A percentile compares a stretch with the other conserved stretches of the same genome.
Evolutionary conservation across 2,113 vertebrate genomes (phyloP).

Genomic region (Peromyscus californicus): DNA sequence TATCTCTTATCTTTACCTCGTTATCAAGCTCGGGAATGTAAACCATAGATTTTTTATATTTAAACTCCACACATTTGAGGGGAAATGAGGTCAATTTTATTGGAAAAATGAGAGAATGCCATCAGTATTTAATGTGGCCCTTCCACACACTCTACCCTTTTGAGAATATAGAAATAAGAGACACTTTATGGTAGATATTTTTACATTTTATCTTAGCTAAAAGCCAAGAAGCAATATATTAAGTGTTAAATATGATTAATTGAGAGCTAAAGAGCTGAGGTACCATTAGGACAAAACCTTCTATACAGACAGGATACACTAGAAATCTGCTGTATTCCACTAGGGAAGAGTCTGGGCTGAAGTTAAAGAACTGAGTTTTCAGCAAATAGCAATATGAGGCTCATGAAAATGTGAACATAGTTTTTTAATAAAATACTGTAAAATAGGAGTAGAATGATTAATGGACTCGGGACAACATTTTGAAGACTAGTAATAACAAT

Average conservation of each 20-base stretch:
- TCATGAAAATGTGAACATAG: not conserved
- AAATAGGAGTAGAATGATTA: not conserved
- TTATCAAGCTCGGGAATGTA: not conserved
- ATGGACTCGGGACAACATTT: not conserved
- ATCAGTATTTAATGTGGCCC: not conserved
- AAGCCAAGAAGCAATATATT: not conserved
- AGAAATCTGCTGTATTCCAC: not conserved
- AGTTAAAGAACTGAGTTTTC: not conserved
- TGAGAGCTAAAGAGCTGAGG: not conserved
- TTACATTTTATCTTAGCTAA: not conserved
- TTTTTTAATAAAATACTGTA: not conserved
- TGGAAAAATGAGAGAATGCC: not conserved
- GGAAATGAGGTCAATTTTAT: no score
- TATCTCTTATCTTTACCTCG: not conserved
- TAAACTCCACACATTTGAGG: not conserved
- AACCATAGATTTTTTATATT: not conserved
- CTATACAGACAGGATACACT: not conserved
- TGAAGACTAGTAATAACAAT: not conserved
- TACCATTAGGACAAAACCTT: not conserved
- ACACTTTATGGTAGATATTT: not conserved
- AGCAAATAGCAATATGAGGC: not conserved
- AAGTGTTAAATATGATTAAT: not conserved
- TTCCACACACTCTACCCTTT: not conserved
- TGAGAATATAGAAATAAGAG: not conserved
- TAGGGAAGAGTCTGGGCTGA: not conserved